phyloP scores from a whole-genome alignment of 2,888 invertebrate genomes.

The Nipponacmea schrenckii region DNA sequence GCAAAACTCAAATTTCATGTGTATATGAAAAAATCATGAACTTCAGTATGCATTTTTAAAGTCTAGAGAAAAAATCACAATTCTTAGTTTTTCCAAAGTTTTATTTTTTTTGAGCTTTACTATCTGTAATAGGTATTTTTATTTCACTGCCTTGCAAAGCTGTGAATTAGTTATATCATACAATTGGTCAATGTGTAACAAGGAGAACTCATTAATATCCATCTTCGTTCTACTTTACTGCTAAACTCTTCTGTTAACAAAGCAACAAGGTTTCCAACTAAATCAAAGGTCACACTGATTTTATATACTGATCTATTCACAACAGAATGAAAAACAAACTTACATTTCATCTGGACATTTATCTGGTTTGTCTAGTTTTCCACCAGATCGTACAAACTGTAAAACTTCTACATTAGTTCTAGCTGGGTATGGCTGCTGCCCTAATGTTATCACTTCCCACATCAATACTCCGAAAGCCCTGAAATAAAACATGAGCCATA shows the following conservation, averaged over 20 bases:
- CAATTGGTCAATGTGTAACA: too few relatives aligned
- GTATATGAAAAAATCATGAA: constrained; percentile 8
- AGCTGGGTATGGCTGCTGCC: constrained; percentile 96
- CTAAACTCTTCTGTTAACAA: too few relatives aligned
- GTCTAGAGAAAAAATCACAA: background rate
- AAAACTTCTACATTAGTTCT: constrained; percentile 91
- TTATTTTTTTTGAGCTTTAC: too few relatives aligned
- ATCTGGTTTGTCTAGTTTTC: constrained; percentile 77
- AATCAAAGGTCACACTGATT: too few relatives aligned
- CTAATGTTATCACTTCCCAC: constrained; percentile 97
- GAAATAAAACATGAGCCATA: constrained; percentile 22
- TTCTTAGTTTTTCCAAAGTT: too few relatives aligned
- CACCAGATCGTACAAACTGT: constrained; percentile 87
- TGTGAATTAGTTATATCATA: too few relatives aligned
- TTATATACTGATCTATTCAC: too few relatives aligned
- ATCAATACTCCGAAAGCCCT: constrained; percentile 78
- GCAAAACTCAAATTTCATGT: background rate
- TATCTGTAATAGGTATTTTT: too few relatives aligned
- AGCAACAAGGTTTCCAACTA: too few relatives aligned
- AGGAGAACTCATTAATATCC: too few relatives aligned
- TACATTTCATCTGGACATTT: constrained; percentile 82
- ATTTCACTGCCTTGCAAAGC: too few relatives aligned
- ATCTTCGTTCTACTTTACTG: too few relatives aligned
- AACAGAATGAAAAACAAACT: constrained; percentile 40
- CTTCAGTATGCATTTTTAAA: background rate